Percentiles rank a stretch among this genome's conserved stretches.
Conservation (phyloP, 2,797 vertebrate genomes). For the Gallinago solitaria region DNA sequence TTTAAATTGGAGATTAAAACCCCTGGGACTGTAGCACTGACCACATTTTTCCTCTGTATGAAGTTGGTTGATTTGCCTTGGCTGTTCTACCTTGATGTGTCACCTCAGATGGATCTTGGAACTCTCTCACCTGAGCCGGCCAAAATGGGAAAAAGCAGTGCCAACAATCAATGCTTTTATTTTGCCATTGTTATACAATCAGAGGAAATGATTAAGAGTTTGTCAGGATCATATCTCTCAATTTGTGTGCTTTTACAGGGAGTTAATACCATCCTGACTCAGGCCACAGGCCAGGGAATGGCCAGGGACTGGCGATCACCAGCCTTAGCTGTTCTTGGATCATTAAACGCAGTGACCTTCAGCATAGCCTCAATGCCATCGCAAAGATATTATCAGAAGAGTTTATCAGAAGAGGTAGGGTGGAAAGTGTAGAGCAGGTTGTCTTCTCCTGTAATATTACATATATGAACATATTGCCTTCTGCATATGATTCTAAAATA, state of each 20-base stretch:
- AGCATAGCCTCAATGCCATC: background rate
- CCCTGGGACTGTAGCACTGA: accelerated
- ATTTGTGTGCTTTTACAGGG: background rate
- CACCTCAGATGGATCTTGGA: background rate
- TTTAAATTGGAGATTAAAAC: background rate
- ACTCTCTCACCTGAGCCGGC: background rate
- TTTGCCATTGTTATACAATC: background rate
- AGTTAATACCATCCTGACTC: background rate
- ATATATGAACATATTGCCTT: background rate
- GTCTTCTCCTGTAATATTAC: background rate
- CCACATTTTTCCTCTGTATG: background rate
- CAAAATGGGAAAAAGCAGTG: background rate
- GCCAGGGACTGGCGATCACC: background rate
- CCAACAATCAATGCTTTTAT: background rate
- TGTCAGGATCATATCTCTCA: background rate
- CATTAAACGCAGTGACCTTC: background rate
- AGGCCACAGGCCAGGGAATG: background rate
- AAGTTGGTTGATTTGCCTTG: background rate
- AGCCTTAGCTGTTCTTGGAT: background rate
- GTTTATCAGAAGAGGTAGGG: background rate
- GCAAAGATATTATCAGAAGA: background rate
- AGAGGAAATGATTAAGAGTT: background rate
- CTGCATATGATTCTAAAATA: background rate
- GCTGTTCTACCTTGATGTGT: background rate
- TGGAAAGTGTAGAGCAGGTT: background rate